Base-by-base conservation (phyloP, 2,797 vertebrate genomes). In the Acanthurus leucopareius region DNA sequence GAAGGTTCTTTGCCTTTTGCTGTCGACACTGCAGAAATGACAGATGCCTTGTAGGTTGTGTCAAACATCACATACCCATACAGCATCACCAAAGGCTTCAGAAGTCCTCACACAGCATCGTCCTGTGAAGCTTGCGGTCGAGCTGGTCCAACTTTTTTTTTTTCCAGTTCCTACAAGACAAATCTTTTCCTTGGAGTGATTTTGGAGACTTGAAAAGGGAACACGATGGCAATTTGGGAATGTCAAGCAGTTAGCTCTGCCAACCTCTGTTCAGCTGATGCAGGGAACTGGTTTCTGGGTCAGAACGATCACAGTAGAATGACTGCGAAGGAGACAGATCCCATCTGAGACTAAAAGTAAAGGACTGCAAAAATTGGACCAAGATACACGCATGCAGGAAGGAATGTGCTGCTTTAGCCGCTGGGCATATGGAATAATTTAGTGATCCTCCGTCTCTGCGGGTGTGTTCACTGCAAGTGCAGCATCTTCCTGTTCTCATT, bases 371-470 rank as follows among this genome's bases (percentile, higher is more conserved):
- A 4, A 63, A 67, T 15, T 32, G 20, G n/a, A n/a, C 16, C 4
- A 19, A 35, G 66, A 19, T n/a, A 17, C 17, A 69, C 2, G 1
- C 38, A 63, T 1, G n/a, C 32, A 54, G 16, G 16, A 53, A 54
- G 47, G n/a, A 61, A 28, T 59, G 38, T 44, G 38, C 52, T 7
- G 13, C 3, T 77, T 69, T 69, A 32, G 32, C 16, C 48, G 0
- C 13, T 16, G 53, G 20, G 25, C 69, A 84, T 73, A 70, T 69
- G 75, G 69, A 79, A 80, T 57, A 56, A 70, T 73, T 61, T 22
- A 32, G 38, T 47, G 19, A 57, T 62, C 45, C 22, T 63, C 32
- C 62, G 47, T 68, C 53, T 52, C 48, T 64, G 25, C 4, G n/a
- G 32, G 35, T 32, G 79, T 76, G 70, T 76, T 66, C 28, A 48